Evolutionary conservation across 1,140 invertebrate genomes (phyloP).

Genomic region (Polypedilum vanderplanki): DNA sequence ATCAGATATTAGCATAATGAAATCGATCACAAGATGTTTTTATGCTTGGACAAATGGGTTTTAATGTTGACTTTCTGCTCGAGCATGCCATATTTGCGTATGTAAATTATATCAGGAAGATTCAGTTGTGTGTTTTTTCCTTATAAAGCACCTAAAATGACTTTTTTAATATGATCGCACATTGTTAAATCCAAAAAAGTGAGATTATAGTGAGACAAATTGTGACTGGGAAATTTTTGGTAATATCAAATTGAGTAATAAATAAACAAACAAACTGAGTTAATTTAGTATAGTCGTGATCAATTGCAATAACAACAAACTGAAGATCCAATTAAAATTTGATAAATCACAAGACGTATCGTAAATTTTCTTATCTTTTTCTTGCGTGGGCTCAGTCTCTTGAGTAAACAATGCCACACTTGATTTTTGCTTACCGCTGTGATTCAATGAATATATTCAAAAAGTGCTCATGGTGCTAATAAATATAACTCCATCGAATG

Average conservation of each 20-base stretch:
- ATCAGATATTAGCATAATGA: conserved; percentile 12
- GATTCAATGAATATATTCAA: not conserved
- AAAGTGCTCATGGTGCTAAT: not conserved
- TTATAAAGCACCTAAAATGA: not conserved
- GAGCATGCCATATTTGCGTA: not conserved
- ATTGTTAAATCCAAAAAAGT: not conserved
- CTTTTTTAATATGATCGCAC: not conserved
- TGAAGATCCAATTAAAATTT: not conserved
- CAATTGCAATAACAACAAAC: not conserved
- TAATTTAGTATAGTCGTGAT: not conserved
- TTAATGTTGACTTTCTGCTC: not conserved
- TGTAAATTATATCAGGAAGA: not conserved
- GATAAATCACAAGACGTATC: not conserved
- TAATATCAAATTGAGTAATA: not conserved
- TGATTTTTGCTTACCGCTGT: not conserved
- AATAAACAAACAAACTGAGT: not conserved
- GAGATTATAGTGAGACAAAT: no score
- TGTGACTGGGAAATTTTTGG: no score
- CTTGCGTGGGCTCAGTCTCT: no score
- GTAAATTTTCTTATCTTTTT: not conserved
- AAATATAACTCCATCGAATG: not conserved
- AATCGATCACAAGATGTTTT: conserved; percentile 11
- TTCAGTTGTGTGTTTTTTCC: not conserved
- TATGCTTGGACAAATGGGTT: conserved; percentile 1
- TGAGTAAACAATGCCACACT: conserved; percentile 10